Conservation (phyloP, 2,113 vertebrate species). For the Perca flavescens region DNA sequence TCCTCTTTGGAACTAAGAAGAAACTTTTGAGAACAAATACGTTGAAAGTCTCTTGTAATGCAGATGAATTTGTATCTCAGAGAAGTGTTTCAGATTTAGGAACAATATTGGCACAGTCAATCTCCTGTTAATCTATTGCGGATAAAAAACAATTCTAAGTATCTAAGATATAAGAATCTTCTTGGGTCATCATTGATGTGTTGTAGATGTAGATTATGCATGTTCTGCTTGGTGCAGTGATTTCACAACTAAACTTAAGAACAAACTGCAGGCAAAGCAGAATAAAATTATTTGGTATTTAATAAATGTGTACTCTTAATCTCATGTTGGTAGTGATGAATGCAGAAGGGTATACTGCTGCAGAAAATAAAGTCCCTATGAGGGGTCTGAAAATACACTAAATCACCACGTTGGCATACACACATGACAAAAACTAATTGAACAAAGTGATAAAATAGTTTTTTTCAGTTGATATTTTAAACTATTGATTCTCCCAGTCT, state of each 20-base stretch:
- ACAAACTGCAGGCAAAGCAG: not conserved
- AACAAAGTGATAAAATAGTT: no score
- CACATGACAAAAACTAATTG: no score
- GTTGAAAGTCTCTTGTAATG: no score
- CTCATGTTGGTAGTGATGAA: not conserved
- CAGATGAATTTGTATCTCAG: no score
- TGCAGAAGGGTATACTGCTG: not conserved
- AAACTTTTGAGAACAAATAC: no score
- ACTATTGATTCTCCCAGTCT: no score
- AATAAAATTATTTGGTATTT: not conserved
- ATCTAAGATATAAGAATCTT: not conserved
- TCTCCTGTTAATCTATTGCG: not conserved
- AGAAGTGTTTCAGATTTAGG: no score
- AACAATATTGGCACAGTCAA: not conserved
- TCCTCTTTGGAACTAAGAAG: not conserved
- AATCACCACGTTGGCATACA: no score
- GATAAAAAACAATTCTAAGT: no score
- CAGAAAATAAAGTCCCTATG: no score
- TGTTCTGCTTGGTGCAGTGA: not conserved
- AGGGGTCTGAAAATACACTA: no score
- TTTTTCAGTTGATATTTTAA: not conserved
- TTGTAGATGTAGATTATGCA: not conserved
- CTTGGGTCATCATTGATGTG: no score
- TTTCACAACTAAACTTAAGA: not conserved
- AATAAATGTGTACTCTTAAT: not conserved